Evolutionary conservation across 2,888 invertebrate genomes (phyloP), one percentile per base, ranked within the genome.

Genomic region (Yponomeuta plumbellus): DNA sequence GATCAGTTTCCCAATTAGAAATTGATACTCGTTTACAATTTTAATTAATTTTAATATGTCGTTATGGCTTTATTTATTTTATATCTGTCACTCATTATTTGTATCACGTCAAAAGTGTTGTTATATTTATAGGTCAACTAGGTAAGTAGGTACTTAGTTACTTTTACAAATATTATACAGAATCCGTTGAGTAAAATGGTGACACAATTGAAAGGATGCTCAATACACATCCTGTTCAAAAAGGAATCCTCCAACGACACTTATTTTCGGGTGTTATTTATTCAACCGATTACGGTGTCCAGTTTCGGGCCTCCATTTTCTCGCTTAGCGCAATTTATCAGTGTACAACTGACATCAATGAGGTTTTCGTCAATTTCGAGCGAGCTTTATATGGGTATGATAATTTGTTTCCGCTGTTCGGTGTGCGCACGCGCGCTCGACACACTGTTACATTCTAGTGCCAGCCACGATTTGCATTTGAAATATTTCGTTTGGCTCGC

Each of bases 401-500:
- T 90, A 91, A 91, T 91, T 90, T 90, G 85, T 91, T 88, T 90
- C 91, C 91, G 91, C 89, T 86, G 83, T 17, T 52, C 22, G 40
- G 40, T 82, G 76, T 71, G 82, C 89, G 88, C 90, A 91, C 89
- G 90, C 90, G 89, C 91, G 80, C 76, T 88, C 89, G 88, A 89
- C 88, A 84, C 83, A 86, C 88, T 86, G 86, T 88, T 88, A 89
- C 90, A 88, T 88, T 91, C 88, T 87, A 80, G 86, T 85, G 84
- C 83, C 84, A 39, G 86, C 44, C 88, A 89, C 91, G 90, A 91
- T 91, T 91, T 91, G 91, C 90, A 91, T 91, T 88, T 90, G 90
- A 91, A 90, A 86, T 86, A 89, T 88, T 88, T 87, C 78, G 83
- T 86, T 80, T 78, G 81, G 80, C 83, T 84, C 85, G 84, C 84